A percentile compares a stretch with the other conserved stretches of the same genome.
These are phyloP conservation scores for Crioceris asparagi DNA, from an alignment of 2,888 invertebrate genomes.

Conservation along the genomic window DNA sequence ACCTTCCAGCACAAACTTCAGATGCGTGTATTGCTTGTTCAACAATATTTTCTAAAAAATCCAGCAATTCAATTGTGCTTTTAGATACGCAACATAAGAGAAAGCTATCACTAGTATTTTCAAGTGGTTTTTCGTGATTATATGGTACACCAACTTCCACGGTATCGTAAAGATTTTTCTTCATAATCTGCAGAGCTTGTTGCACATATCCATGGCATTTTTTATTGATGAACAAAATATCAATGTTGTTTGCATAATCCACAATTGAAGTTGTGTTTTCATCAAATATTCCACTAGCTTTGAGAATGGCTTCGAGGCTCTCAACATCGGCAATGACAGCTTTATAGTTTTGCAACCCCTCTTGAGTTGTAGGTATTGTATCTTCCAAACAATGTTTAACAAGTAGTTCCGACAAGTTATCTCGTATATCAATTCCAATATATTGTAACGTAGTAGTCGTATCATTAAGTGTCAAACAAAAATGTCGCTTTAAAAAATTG, in stretches of 20 bases:
- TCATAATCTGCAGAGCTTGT: constrained; percentile 61
- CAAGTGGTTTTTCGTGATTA: constrained; percentile 38
- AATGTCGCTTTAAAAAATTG: constrained; percentile 45
- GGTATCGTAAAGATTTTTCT: constrained; percentile 69
- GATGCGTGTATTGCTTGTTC: constrained; percentile 53
- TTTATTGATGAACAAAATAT: constrained; percentile 64
- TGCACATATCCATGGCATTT: constrained; percentile 61
- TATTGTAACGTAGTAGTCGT: constrained; percentile 42
- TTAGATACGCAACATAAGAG: constrained; percentile 50
- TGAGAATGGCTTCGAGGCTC: constrained; percentile 53
- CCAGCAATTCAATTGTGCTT: constrained; percentile 52
- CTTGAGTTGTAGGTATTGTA: constrained; percentile 65
- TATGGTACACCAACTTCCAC: constrained; percentile 42
- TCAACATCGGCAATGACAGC: constrained; percentile 52
- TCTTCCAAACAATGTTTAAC: constrained; percentile 63
- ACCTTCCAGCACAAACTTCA: constrained; percentile 49
- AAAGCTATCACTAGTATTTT: constrained; percentile 38
- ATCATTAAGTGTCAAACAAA: constrained; percentile 41
- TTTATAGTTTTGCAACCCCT: constrained; percentile 56
- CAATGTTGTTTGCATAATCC: constrained; percentile 62
- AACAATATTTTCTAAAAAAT: constrained; percentile 53
- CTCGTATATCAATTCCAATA: constrained; percentile 45
- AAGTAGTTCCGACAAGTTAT: constrained; percentile 52
- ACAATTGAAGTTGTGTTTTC: constrained; percentile 47
- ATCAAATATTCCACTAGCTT: constrained; percentile 46